Evolutionary conservation across 2,113 vertebrate genomes (phyloP).

Genomic region (Istiophorus platypterus): DNA sequence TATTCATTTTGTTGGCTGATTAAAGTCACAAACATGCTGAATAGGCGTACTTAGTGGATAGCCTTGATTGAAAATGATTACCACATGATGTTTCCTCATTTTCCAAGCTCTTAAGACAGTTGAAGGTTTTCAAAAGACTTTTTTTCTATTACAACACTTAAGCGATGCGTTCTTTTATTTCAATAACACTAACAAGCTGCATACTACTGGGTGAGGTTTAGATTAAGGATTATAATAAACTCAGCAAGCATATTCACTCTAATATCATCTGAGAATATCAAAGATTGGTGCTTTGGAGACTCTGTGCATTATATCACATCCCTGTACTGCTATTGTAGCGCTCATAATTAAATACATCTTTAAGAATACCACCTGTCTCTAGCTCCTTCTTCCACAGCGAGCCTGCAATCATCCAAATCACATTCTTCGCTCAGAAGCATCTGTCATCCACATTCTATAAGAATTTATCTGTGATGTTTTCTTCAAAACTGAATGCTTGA

Average conservation of each 20-base stretch:
- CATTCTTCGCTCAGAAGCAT: constrained; percentile 18
- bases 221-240: constrained; percentile 12
- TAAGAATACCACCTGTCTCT: constrained; percentile 39
- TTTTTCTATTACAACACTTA: neutral
- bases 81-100: constrained; percentile 14
- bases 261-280: constrained; percentile 3
- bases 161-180: constrained; percentile 8
- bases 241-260: constrained; percentile 2
- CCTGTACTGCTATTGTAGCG: neutral
- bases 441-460: constrained; percentile 22
- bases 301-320: neutral
- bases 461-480: constrained; percentile 52
- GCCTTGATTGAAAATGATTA: constrained; percentile 61
- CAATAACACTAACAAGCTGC: constrained; percentile 22
- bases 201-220: neutral
- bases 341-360: constrained; percentile 58
- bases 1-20: constrained; percentile 72
- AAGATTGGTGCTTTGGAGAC: neutral
- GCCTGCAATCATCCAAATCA: constrained; percentile 21
- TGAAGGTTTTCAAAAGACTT: constrained; percentile 32
- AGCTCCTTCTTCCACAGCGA: constrained; percentile 3
- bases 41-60: constrained; percentile 19
- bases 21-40: constrained; percentile 62
- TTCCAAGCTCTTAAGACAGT: constrained; percentile 58
- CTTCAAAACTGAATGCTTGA: constrained; percentile 47